A percentile compares a stretch with the other conserved stretches of the same genome.
Evolutionary conservation across 2,888 invertebrate genomes (phyloP).

Genomic region (Meiosimyza decipiens): DNA sequence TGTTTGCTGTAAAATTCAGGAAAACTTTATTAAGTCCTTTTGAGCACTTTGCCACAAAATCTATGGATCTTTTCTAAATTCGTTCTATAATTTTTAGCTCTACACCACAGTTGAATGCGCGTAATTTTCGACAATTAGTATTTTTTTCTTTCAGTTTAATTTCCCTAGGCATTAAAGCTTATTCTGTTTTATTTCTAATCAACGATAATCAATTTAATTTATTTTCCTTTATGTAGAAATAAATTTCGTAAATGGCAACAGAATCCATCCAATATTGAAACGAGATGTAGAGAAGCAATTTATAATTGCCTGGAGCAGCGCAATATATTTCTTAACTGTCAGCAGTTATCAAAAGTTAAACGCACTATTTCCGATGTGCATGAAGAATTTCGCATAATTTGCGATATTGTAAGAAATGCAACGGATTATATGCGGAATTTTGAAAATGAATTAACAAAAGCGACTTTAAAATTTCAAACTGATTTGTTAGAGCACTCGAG

Average conservation of each 20-base stretch:
- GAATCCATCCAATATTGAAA: conserved; percentile 4
- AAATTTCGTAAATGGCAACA: conserved; percentile 28
- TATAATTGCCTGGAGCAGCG: conserved; percentile 42
- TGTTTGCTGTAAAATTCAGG: no score
- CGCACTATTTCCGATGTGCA: conserved; percentile 38
- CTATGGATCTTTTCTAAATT: no score
- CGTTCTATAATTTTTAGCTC: no score
- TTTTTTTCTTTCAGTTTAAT: no score
- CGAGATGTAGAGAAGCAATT: conserved; percentile 17
- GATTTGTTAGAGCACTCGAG: not conserved
- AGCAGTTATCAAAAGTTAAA: conserved; percentile 34
- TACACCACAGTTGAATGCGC: no score
- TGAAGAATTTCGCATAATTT: conserved; percentile 39
- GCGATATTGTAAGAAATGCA: conserved; percentile 19
- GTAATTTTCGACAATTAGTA: no score
- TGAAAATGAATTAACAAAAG: conserved; percentile 37
- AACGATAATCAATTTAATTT: no score
- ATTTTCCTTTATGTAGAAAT: conserved; percentile 20
- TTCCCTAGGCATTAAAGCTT: no score
- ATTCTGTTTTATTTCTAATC: no score
- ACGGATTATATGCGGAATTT: conserved; percentile 26
- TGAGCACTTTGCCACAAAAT: no score
- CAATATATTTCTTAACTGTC: conserved; percentile 21
- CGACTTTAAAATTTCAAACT: conserved; percentile 21
- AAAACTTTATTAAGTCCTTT: no score